Conservation (phyloP, 1,140 invertebrate genomes). For the Hyphantria cunea region DNA sequence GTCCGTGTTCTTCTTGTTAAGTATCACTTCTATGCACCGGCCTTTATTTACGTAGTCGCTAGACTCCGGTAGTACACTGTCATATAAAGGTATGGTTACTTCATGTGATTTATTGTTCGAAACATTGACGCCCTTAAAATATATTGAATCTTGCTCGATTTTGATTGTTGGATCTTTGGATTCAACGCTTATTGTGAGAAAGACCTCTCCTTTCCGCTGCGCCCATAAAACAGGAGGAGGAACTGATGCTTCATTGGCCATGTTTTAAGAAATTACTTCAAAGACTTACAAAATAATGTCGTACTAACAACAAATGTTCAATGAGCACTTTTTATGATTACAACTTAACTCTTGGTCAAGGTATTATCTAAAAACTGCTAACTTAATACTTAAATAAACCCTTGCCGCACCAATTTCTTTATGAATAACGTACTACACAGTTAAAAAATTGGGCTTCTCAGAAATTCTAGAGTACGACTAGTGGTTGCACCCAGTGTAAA, state of each 20-base stretch:
- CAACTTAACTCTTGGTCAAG: constrained; percentile 27
- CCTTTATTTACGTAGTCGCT: constrained; percentile 86
- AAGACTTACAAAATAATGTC: background rate
- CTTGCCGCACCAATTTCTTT: constrained; percentile 37
- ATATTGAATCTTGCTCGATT: constrained; percentile 91
- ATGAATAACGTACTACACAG: constrained; percentile 38
- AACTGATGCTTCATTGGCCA: constrained; percentile 73
- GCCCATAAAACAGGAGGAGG: constrained; percentile 96
- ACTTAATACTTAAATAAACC: constrained; percentile 14
- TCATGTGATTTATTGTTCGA: constrained; percentile 93
- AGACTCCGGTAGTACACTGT: constrained; percentile 91
- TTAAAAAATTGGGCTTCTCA: constrained; percentile 10
- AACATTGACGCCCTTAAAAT: constrained; percentile 93
- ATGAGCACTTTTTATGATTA: constrained; percentile 21
- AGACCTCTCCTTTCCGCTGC: constrained; percentile 91
- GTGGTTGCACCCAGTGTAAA: no score
- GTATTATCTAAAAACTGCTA: constrained; percentile 5
- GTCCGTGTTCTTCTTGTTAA: constrained; percentile 84
- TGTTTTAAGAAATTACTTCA: constrained; percentile 24
- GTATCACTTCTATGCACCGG: constrained; percentile 90
- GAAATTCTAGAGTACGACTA: no score
- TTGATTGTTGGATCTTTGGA: constrained; percentile 89
- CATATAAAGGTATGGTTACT: constrained; percentile 91
- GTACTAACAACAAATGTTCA: no score
- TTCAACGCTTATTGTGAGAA: constrained; percentile 94